A percentile compares a stretch with the other conserved stretches of the same genome.
Evolutionary conservation across 2,113 vertebrate genomes (phyloP).

Genomic region (Microtus oregoni): DNA sequence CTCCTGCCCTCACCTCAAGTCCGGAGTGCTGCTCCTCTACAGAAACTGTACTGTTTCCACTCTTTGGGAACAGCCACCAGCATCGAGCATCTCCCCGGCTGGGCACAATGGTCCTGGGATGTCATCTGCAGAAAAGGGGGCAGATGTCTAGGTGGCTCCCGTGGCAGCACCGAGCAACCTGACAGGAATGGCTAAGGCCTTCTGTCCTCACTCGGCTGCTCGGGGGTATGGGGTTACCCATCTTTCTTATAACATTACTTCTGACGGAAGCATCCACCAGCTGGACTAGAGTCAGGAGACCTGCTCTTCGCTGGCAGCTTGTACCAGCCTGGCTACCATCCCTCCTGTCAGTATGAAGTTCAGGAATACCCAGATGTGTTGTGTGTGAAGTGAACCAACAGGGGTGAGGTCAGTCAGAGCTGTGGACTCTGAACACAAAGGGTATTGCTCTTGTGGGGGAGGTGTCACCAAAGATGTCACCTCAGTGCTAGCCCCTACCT

Average conservation of each 20-base stretch:
- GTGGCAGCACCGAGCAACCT: background rate
- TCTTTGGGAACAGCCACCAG: background rate
- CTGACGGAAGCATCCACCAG: background rate
- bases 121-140: background rate
- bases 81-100: background rate
- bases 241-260: background rate
- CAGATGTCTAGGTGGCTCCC: background rate
- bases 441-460: background rate
- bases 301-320: constrained; percentile 9
- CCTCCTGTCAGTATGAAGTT: background rate
- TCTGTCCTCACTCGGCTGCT: background rate
- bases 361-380: background rate
- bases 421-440: background rate
- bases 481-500: background rate
- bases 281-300: background rate
- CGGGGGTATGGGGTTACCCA: background rate
- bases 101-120: background rate
- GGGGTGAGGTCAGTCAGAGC: background rate
- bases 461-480: background rate
- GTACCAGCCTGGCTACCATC: background rate
- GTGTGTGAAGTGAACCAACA: background rate
- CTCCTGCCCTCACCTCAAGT: background rate
- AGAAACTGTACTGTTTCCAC: background rate
- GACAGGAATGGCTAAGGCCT: background rate
- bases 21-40: background rate